Base-by-base conservation (phyloP, 2,797 vertebrate genomes). In the Malurus leucopterus region DNA sequence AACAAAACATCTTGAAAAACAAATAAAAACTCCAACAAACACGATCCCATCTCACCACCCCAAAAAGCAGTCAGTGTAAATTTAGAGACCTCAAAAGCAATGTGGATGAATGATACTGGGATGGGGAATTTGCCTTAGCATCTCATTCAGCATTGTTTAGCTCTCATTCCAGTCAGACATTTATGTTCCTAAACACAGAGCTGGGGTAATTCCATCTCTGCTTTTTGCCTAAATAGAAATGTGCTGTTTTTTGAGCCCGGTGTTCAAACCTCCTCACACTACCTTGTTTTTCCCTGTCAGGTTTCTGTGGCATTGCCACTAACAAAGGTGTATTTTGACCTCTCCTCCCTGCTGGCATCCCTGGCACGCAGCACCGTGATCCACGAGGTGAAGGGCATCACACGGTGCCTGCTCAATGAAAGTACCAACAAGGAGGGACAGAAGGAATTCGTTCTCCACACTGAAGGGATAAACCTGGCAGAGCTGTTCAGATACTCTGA, bases 401-500 rank as follows among this genome's bases (percentile, higher is more conserved):
- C 98, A 0, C 97, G 98, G 26, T 99, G 99, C 89, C 96, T 99
- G 67, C 96, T 99, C 74, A 98, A 97, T 2, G 99, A 99, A 78
- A 96, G 90, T 5, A 98, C 96, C 29, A 97, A 59, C 6, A 95
- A 87, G 27, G 90, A 69, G 0, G 98, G 98, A 3, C 93, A 97
- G 71, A 98, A 97, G 82, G 98, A 98, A 85, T 94, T 96, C 0
- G 2, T 98, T 24, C 96, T 99, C 38, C 98, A 98, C 84, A 99
- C 98, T 0, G 99, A 99, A 71, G 99, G 99, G 47, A 99, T 99
- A 96, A 99, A 99, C 97, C 98, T 99, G 82, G 96, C 97, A 0
- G 98, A 99, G 96, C 96, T 99, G 43, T 99, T 99, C 95, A 98
- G 95, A 43, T 97, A 99, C 40, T 95, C 97, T 1, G 96, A 99